Base-by-base conservation (phyloP, 2,113 vertebrate species). In the Polypterus bichir region DNA sequence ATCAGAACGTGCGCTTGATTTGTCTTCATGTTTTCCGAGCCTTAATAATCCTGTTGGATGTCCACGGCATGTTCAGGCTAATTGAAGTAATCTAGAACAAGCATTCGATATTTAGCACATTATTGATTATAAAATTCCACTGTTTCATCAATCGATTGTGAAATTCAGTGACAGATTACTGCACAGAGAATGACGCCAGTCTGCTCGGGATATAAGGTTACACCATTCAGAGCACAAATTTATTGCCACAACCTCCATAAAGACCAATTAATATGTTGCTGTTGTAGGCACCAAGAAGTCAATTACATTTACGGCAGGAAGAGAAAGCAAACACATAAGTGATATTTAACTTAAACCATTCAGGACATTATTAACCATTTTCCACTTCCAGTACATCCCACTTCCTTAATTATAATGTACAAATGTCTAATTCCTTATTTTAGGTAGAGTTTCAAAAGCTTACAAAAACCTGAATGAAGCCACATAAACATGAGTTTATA, bases 261-360 rank as follows among this genome's bases (percentile, higher is more conserved):
- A 62, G 59, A 64, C 48, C 65, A 69, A 67, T 73, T 71, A 74
- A 64, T 60, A 53, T 51, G 54, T 59, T 9, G 47, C 55, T 48
- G 6, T 44, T 10, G 48, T 46, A 10, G 46, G 8, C 53, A 65
- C 67, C 61, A 66, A 64, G 69, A 71, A 68, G 63, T 68, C 71
- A 5, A 69, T 69, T 70, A 66, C 61, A 69, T 65, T 71, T 71
- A 60, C 59, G 61, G 56, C 54, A 61, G 52, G 58, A 48, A 49
- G 52, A 46, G 47, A 49, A 52, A 52, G 51, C 51, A 62, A 70
- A 73, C 62, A 65, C 64, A 72, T 45, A 27, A 56, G 66, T 61
- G 44, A 5, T 58, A 60, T 60, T 46, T 52, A 62, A 62, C 56
- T 59, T 65, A 9, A 54, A 57, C 49, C 49, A 56, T n/a, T 54